Conservation (phyloP, 2,888 invertebrate genomes). For the Mimumesa dahlbomi region DNA sequence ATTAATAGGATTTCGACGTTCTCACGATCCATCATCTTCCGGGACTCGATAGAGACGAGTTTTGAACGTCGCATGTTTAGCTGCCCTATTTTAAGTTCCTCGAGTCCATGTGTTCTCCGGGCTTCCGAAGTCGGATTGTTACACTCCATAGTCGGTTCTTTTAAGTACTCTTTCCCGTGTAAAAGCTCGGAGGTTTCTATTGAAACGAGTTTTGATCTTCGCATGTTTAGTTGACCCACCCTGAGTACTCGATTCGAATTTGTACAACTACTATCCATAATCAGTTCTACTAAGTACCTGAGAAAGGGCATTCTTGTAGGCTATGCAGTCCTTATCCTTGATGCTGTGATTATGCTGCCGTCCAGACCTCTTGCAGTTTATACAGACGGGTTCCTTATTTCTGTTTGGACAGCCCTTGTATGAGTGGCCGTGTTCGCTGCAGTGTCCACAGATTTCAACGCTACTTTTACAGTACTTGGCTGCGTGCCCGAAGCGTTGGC, state of each 20-base stretch:
- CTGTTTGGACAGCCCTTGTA: conserved; percentile 8
- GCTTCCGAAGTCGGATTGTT: too few relatives aligned
- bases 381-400: background rate
- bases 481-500: conserved; percentile 4
- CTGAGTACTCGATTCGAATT: too few relatives aligned
- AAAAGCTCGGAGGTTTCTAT: too few relatives aligned
- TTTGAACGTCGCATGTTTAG: background rate
- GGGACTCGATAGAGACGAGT: background rate
- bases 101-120: too few relatives aligned
- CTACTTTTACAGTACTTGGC: background rate
- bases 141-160: conserved; percentile 9
- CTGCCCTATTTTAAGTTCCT: background rate
- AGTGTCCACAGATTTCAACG: conserved; percentile 31
- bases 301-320: background rate
- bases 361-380: background rate
- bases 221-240: too few relatives aligned
- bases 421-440: conserved; percentile 16
- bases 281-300: background rate
- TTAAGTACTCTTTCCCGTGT: too few relatives aligned
- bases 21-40: background rate
- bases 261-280: too few relatives aligned
- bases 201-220: too few relatives aligned
- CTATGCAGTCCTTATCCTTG: background rate
- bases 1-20: background rate
- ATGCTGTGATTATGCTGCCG: background rate